Evolutionary conservation across 2,888 invertebrate genomes (phyloP), one percentile per base, ranked within the genome.

Genomic region (Ophion slaviceki): DNA sequence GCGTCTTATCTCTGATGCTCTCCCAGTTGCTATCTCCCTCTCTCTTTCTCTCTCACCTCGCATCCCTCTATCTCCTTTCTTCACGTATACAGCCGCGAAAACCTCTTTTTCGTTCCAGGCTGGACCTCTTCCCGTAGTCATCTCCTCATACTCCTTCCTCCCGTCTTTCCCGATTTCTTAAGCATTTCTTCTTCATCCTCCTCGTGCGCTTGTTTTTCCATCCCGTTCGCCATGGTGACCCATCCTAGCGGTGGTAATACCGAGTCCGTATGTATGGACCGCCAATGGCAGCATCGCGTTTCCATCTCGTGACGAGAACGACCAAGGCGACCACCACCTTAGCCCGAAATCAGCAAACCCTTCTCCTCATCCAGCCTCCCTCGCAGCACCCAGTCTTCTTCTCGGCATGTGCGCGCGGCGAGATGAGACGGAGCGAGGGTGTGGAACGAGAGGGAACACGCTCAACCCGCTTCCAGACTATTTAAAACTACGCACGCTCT

Each of bases 1-100:
- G 93, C 93, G 93, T 93, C 93, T 93, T 94, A 94, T 94, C 93
- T 94, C 92, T 91, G 92, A 92, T 93, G 92, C 75, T 76, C 92
- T 92, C 90, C 72, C 81, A 79, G 80, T 82, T 67, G 76, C 83
- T 81, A 70, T 70, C 57, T 53, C 45, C 59, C 67, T 71, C 80
- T 36, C 75, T 74, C 82, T 32, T 36, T 77, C 47, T 70, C 62
- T 68, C 64, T 32, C 67, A 62, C 28, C 45, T 20, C 67, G 47
- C 70, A 57, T 68, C 75, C 59, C 70, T 64, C 75, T 32, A 70
- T n/a, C 47, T 61, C 32, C 75, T 78, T 76, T 45, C 53, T 45
- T 53, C 72, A n/a, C 64, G 45, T 78, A 45, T 40, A 77, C 68
- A 40, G 67, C 70, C 8, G 11, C 28, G 17, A 53, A 57, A 70